These are phyloP conservation scores for Cyphomyrus discorhynchus DNA, from an alignment of 2,113 vertebrate species.

Conservation along the genomic window DNA sequence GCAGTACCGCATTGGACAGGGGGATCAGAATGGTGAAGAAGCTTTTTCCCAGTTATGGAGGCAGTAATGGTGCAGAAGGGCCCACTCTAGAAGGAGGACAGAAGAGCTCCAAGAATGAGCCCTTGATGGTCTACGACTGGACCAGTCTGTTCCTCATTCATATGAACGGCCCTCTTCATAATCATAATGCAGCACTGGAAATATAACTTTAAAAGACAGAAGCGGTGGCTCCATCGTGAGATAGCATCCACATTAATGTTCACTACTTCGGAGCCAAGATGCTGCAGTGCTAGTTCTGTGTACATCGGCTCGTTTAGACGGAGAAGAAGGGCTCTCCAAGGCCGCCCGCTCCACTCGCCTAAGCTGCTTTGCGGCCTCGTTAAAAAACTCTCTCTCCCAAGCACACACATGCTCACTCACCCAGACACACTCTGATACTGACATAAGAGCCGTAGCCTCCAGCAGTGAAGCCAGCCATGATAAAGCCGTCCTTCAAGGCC, in stretches of 20 bases:
- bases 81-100: not conserved
- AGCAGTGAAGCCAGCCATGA: constrained; percentile 37
- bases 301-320: not conserved
- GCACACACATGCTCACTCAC: not conserved
- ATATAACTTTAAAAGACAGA: not conserved
- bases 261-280: not conserved
- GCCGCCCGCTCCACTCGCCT: not conserved
- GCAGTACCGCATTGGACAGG: not conserved
- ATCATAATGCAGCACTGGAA: not conserved
- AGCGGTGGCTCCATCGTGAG: not conserved
- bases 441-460: not conserved
- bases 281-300: not conserved
- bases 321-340: not conserved
- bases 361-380: not conserved
- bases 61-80: not conserved
- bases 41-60: not conserved
- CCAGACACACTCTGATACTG: not conserved
- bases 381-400: not conserved
- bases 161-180: not conserved
- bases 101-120: not conserved
- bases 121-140: not conserved
- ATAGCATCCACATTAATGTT: not conserved
- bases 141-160: not conserved
- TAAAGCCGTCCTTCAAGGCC: constrained; percentile 40
- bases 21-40: not conserved